Percentiles rank a stretch among this genome's conserved stretches.
These are phyloP conservation scores for Pyxicephalus adspersus DNA, from an alignment of 2,113 vertebrate species.

Conservation along the genomic window DNA sequence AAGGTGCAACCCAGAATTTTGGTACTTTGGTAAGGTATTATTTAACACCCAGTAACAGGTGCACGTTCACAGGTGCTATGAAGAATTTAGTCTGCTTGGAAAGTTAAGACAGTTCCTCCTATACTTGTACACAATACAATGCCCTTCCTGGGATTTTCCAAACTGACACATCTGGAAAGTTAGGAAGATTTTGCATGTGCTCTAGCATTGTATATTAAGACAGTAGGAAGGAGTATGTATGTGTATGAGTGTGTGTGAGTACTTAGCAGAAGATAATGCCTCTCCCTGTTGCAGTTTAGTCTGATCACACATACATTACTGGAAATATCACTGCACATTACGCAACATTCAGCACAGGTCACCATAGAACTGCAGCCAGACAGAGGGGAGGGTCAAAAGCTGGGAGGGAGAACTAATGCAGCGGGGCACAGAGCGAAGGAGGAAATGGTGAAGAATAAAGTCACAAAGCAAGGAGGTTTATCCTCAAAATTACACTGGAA, in stretches of 20 bases:
- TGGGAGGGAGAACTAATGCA: background rate
- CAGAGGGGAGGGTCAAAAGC: slow-evolving; percentile 15
- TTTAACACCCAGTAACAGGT: too few species aligned
- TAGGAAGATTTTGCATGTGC: background rate
- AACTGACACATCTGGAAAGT: slow-evolving; percentile 15
- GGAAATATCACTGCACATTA: slow-evolving; percentile 48
- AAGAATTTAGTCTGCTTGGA: background rate
- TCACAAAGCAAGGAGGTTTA: background rate
- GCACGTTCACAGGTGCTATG: too few species aligned
- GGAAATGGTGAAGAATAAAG: background rate
- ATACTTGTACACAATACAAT: background rate
- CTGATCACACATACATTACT: slow-evolving; percentile 49
- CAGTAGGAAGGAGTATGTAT: background rate
- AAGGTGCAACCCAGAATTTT: too few species aligned
- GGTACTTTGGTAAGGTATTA: too few species aligned
- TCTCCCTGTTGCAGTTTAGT: slow-evolving; percentile 2
- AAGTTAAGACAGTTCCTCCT: slow-evolving; percentile 1
- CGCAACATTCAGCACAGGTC: slow-evolving; percentile 41
- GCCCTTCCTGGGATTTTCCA: slow-evolving; percentile 27
- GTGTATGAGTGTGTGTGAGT: background rate
- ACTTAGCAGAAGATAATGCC: slow-evolving; percentile 11
- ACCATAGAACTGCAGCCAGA: slow-evolving; percentile 43
- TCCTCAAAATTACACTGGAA: background rate
- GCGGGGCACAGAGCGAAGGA: background rate
- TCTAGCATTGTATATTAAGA: background rate